phyloP scores from a whole-genome alignment of 2,113 vertebrate genomes.

The Tichodroma muraria region DNA sequence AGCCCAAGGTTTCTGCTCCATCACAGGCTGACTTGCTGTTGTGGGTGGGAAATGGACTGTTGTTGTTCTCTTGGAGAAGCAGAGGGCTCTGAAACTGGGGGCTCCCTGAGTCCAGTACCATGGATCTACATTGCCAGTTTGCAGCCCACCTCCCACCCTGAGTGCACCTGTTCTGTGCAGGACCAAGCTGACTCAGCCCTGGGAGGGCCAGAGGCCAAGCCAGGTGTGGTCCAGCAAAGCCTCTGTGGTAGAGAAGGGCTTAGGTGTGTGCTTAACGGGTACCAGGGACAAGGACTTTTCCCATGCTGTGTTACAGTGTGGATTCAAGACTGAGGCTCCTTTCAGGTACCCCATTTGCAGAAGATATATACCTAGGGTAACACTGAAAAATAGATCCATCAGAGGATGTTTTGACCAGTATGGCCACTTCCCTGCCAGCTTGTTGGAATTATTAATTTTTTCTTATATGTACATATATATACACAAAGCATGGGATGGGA shows the following conservation, averaged over 20 bases:
- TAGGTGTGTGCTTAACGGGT: background rate
- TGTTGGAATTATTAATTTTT: no score
- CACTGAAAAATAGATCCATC: background rate
- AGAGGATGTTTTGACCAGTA: background rate
- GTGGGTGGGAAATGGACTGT: background rate
- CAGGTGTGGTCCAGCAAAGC: background rate
- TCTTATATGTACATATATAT: no score
- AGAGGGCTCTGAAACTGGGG: background rate
- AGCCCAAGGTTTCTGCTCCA: background rate
- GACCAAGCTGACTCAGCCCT: no score
- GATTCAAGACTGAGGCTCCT: background rate
- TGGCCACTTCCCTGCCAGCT: background rate
- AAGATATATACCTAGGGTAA: background rate
- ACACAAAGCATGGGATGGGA: no score
- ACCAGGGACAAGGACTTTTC: fast-evolving
- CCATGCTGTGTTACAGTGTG: fast-evolving
- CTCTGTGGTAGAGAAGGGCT: background rate
- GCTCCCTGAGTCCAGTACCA: background rate
- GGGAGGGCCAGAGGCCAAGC: background rate
- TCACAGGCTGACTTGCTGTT: background rate
- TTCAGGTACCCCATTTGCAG: background rate
- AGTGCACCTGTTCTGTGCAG: background rate
- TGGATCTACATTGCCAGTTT: fast-evolving
- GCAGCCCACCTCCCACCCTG: background rate
- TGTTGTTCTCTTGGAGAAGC: background rate